Conservation (phyloP, 2,797 vertebrate genomes). For the Arrhamphus sclerolepis region DNA sequence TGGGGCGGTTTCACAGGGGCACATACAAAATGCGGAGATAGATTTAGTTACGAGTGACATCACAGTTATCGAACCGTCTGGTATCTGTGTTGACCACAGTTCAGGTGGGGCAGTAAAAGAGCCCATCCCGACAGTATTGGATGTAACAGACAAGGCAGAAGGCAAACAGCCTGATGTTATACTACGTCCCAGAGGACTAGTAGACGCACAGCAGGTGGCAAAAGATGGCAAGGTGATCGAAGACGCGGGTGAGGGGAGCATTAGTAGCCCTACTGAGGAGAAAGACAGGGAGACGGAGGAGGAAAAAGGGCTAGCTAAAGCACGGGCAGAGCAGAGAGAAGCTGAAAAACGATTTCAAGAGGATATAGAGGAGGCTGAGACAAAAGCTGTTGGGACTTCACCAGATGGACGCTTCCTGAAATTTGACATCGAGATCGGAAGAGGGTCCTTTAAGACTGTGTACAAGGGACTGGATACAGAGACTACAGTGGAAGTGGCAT, state of each 20-base stretch:
- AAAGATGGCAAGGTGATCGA: slow-evolving; percentile 50
- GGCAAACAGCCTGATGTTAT: slow-evolving; percentile 20
- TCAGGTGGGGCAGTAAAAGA: slow-evolving; percentile 41
- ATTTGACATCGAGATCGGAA: slow-evolving; percentile 98
- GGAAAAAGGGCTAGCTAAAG: slow-evolving; percentile 74
- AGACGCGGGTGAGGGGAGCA: slow-evolving; percentile 63
- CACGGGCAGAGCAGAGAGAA: slow-evolving; percentile 77
- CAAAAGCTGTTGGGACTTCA: slow-evolving; percentile 95
- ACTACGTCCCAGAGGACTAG: slow-evolving; percentile 22
- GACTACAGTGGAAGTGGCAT: slow-evolving; percentile 98
- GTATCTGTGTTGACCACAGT: slow-evolving; percentile 15
- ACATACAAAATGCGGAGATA: slow-evolving; percentile 16
- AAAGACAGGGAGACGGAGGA: slow-evolving; percentile 67
- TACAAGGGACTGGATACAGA: slow-evolving; percentile 98
- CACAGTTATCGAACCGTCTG: slow-evolving; percentile 7
- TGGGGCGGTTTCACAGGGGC: slow-evolving; percentile 32
- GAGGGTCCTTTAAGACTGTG: slow-evolving; percentile 98
- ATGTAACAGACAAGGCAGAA: slow-evolving; percentile 40
- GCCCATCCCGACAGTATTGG: slow-evolving; percentile 57
- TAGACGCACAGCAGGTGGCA: slow-evolving; percentile 24
- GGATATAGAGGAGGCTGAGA: slow-evolving; percentile 95
- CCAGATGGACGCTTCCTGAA: slow-evolving; percentile 96
- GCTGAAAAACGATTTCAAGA: slow-evolving; percentile 84
- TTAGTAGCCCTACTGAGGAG: slow-evolving; percentile 49
- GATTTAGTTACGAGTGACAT: neutral